Percentiles rank a stretch among this genome's conserved stretches.
phyloP scores from a whole-genome alignment of 1,140 invertebrate genomes.

The Aethina tumida region DNA sequence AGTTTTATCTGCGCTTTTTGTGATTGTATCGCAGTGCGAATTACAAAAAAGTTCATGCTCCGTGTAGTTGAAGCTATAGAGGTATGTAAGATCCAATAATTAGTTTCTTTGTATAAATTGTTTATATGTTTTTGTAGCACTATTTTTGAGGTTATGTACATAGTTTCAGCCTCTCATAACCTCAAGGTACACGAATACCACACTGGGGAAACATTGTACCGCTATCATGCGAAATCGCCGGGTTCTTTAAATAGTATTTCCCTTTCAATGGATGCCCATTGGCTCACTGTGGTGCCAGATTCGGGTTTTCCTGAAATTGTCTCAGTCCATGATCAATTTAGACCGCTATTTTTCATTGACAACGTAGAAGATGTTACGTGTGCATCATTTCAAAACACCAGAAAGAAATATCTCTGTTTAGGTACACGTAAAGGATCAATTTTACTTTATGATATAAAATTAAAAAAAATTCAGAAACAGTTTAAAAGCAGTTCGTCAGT shows the following conservation, averaged over 20 bases:
- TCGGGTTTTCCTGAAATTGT: constrained; percentile 29
- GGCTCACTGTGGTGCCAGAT: constrained; percentile 29
- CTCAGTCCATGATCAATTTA: constrained; percentile 25
- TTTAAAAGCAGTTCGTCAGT: constrained; percentile 20
- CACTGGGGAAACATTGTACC: constrained; percentile 12
- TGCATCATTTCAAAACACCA: constrained; percentile 30
- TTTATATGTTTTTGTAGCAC: too few species aligned
- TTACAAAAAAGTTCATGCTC: too few species aligned
- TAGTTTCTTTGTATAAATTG: too few species aligned
- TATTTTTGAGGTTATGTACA: too few species aligned
- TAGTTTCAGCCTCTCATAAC: constrained; percentile 23
- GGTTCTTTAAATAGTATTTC: constrained; percentile 29
- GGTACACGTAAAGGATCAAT: constrained; percentile 29
- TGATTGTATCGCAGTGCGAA: too few species aligned
- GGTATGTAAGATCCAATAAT: too few species aligned
- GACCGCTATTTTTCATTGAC: constrained; percentile 26
- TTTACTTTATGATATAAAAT: constrained; percentile 32
- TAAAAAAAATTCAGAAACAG: constrained; percentile 22
- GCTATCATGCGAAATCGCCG: constrained; percentile 16
- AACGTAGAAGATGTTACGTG: constrained; percentile 28
- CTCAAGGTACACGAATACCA: constrained; percentile 30
- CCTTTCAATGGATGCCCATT: constrained; percentile 31
- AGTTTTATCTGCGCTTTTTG: too few species aligned
- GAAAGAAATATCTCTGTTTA: constrained; percentile 28
- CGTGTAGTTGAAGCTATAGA: too few species aligned